A percentile compares a stretch with the other conserved stretches of the same genome.
Evolutionary conservation across 2,797 vertebrate genomes (phyloP).

Genomic region (Helicolenus hilgendorfi): DNA sequence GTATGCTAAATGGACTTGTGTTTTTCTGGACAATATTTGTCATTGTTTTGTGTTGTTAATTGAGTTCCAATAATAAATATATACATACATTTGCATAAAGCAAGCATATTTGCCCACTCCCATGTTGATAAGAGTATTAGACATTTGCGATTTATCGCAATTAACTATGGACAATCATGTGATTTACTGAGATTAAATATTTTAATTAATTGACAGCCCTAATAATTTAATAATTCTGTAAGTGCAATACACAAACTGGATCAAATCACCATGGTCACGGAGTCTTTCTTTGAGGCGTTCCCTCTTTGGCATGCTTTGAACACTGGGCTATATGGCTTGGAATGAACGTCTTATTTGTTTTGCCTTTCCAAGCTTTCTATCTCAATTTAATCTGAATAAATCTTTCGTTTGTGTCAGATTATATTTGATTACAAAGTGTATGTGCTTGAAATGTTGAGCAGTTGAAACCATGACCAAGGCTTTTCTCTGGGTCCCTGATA

Average conservation of each 20-base stretch:
- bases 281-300: neutral
- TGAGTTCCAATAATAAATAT: too few species aligned
- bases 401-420: neutral
- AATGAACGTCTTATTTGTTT: neutral
- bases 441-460: neutral
- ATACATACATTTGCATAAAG: too few species aligned
- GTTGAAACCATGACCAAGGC: neutral
- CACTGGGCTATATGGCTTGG: neutral
- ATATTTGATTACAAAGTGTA: neutral
- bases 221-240: neutral
- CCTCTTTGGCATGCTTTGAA: neutral
- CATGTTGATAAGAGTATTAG: too few species aligned
- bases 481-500: neutral
- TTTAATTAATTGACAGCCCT: too few species aligned
- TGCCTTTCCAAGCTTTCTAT: neutral
- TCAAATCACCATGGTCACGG: neutral
- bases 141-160: too few species aligned
- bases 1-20: too few species aligned
- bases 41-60: too few species aligned
- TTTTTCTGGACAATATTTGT: too few species aligned
- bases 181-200: too few species aligned
- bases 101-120: too few species aligned
- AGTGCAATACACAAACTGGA: neutral
- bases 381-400: neutral
- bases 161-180: too few species aligned